A percentile compares a stretch with the other conserved stretches of the same genome.
Evolutionary conservation across 2,888 invertebrate genomes (phyloP).

Genomic region (Ormyrus nitidulus): DNA sequence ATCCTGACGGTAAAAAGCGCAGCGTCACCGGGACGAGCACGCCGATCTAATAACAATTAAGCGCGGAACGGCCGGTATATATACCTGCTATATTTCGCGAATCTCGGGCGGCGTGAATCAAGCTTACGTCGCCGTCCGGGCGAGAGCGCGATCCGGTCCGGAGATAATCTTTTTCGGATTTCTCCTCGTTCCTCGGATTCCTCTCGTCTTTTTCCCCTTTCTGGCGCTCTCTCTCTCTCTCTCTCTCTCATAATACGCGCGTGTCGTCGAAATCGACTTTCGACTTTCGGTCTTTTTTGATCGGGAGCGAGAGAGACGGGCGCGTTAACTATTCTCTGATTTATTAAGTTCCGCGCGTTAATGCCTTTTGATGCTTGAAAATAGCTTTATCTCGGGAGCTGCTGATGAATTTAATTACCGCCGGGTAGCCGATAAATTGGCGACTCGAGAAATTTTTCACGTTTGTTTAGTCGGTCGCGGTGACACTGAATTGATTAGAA

Average conservation of each 20-base stretch:
- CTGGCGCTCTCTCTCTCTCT: background rate
- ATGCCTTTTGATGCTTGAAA: slow-evolving; percentile 28
- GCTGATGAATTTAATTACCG: slow-evolving; percentile 47
- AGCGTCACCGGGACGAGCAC: slow-evolving; percentile 2
- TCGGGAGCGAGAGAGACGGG: background rate
- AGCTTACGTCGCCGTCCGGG: slow-evolving; percentile 33
- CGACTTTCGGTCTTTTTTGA: slow-evolving; percentile 6
- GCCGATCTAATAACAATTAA: slow-evolving; percentile 21
- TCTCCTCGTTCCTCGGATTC: background rate
- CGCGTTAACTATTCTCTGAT: slow-evolving; percentile 51
- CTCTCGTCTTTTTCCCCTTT: background rate
- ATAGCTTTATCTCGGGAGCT: slow-evolving; percentile 38
- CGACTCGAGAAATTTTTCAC: background rate
- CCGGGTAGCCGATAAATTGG: slow-evolving; percentile 23
- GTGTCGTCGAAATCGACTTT: slow-evolving; percentile 12
- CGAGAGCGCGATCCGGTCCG: slow-evolving; percentile 30
- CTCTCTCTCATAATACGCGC: slow-evolving; percentile 5
- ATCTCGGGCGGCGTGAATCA: slow-evolving; percentile 27
- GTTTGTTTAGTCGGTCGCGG: slow-evolving; percentile 2
- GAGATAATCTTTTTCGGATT: slow-evolving; percentile 47
- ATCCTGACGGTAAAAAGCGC: slow-evolving; percentile 19
- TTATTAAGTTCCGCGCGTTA: slow-evolving; percentile 47
- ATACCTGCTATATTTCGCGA: background rate
- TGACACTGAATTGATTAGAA: background rate
- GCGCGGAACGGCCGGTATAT: no score